phyloP scores from a whole-genome alignment of 2,888 invertebrate genomes.

The Synergus japonicus region DNA sequence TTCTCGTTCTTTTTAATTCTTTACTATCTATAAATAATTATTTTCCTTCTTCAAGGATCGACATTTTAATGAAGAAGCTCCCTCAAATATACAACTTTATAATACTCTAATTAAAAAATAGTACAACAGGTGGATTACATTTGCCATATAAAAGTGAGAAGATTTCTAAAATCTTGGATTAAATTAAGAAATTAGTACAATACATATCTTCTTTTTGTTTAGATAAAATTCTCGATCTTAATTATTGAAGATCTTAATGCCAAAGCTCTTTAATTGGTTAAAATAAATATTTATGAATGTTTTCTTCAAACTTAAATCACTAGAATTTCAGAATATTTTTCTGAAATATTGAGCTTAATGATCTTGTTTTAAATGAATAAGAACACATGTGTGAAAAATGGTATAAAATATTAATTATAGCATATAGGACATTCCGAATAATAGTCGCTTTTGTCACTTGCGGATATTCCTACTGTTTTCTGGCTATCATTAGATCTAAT shows the following conservation, averaged over 20 bases:
- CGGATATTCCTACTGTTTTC: constrained; percentile 10
- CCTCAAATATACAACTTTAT: constrained; percentile 10
- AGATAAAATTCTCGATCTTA: background rate
- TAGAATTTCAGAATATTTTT: background rate
- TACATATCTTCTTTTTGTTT: background rate
- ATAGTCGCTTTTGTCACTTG: background rate
- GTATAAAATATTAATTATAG: background rate
- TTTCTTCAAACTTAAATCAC: too few species aligned
- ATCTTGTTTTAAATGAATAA: background rate
- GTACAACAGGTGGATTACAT: constrained; percentile 7
- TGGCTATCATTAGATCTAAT: background rate
- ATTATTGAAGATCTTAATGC: too few species aligned
- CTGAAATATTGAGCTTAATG: background rate
- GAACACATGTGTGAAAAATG: background rate
- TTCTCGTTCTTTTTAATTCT: background rate
- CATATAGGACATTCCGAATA: background rate
- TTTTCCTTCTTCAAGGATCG: background rate
- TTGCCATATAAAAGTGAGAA: constrained; percentile 40
- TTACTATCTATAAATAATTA: background rate
- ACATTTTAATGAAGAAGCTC: background rate
- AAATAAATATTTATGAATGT: background rate
- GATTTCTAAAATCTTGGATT: constrained; percentile 4
- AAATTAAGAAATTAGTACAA: background rate
- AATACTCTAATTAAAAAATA: constrained; percentile 17
- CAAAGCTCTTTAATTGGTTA: background rate